A percentile compares a stretch with the other conserved stretches of the same genome.
Evolutionary conservation across 1,140 invertebrate species (phyloP).

Genomic region (Pteromalus puparum): DNA sequence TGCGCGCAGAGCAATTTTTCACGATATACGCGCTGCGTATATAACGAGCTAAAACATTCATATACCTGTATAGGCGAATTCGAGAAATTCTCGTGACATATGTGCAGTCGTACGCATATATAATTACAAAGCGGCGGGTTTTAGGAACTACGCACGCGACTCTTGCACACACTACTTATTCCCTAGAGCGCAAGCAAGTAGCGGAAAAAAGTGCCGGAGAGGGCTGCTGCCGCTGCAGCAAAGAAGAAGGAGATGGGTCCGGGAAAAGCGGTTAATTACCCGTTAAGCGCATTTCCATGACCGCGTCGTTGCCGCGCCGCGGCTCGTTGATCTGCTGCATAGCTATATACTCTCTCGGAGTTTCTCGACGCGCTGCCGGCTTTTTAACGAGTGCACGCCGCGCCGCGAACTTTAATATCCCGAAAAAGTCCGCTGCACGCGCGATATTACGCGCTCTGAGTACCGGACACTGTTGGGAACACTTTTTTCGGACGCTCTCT

Average conservation of each 20-base stretch:
- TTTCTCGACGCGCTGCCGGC: not conserved
- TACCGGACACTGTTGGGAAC: not conserved
- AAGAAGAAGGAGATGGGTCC: not conserved
- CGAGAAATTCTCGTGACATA: too few species aligned
- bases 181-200: not conserved
- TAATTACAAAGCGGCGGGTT: too few species aligned
- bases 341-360: not conserved
- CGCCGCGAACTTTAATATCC: constrained; percentile 36
- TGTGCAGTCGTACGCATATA: too few species aligned
- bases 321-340: constrained; percentile 22
- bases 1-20: not conserved
- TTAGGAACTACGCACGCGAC: too few species aligned
- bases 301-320: not conserved
- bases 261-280: constrained; percentile 45
- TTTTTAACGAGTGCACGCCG: constrained; percentile 18
- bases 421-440: constrained; percentile 12
- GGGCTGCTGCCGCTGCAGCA: not conserved
- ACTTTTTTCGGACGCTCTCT: not conserved
- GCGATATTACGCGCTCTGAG: not conserved
- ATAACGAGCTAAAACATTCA: not conserved
- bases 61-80: not conserved
- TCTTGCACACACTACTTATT: not conserved
- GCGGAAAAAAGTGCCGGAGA: not conserved
- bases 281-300: constrained; percentile 43
- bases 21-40: too few species aligned